Percentiles rank a stretch among this genome's conserved stretches.
Evolutionary conservation across 2,113 vertebrate genomes (phyloP).

Genomic region (Actinemys pallida): DNA sequence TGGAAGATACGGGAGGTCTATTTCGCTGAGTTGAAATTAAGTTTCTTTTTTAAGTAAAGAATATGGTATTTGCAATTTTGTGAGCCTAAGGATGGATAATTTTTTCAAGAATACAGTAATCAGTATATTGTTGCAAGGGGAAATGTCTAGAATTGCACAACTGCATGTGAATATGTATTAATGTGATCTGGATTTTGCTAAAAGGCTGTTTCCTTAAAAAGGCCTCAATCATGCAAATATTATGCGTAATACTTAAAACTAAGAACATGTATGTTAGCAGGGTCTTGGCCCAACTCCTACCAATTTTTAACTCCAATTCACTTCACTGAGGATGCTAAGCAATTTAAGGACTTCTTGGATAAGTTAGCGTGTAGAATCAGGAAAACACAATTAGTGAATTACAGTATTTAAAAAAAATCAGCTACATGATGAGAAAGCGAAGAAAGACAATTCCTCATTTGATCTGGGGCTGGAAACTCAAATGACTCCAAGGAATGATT

Average conservation of each 20-base stretch:
- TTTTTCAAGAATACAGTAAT: fast-evolving
- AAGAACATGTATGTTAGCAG: background rate
- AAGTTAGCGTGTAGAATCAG: background rate
- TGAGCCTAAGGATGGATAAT: background rate
- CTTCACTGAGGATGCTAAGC: background rate
- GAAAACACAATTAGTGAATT: background rate
- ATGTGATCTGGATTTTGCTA: conserved; percentile 23
- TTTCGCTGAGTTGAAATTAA: background rate
- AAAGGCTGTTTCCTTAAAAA: background rate
- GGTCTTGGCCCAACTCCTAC: conserved; percentile 11
- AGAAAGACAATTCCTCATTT: conserved; percentile 22
- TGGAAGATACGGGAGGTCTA: background rate
- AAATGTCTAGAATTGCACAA: conserved; percentile 60
- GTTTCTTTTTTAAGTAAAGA: background rate
- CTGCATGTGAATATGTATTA: conserved; percentile 31
- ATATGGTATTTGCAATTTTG: conserved; percentile 18
- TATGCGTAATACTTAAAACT: background rate
- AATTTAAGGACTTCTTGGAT: background rate
- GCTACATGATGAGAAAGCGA: conserved; percentile 20
- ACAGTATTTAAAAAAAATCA: conserved; percentile 14
- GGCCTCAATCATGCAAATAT: fast-evolving
- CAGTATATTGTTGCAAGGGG: conserved; percentile 20
- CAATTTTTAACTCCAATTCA: background rate
- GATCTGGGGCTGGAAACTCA: background rate
- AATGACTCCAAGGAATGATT: background rate